These are phyloP conservation scores for Tolmerus cingulatus DNA, from an alignment of 2,888 invertebrate genomes.

Conservation along the genomic window DNA sequence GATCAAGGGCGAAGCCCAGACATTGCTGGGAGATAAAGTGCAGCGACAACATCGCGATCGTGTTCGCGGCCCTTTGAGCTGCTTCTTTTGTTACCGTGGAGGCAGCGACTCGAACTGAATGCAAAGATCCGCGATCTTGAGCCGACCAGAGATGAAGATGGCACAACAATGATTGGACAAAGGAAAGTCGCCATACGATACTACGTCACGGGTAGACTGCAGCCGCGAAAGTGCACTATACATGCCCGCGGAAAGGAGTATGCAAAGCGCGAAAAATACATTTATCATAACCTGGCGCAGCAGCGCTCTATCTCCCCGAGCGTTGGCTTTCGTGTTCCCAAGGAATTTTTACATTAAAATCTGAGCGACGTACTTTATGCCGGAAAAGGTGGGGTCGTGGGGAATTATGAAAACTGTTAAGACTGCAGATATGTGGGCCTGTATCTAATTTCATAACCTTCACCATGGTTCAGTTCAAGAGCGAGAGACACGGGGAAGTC, in stretches of 20 bases:
- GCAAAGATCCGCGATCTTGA: conserved; percentile 21
- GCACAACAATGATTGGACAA: neutral
- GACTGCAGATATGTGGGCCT: neutral
- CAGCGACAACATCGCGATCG: neutral
- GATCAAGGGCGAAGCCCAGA: neutral
- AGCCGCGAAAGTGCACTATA: neutral
- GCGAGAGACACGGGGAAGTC: neutral
- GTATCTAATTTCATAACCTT: conserved; percentile 8
- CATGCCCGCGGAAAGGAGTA: neutral
- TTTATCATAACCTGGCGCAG: neutral
- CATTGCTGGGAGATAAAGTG: neutral
- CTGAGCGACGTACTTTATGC: neutral
- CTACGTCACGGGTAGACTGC: neutral
- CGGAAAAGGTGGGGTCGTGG: conserved; percentile 7
- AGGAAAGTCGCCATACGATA: conserved; percentile 1
- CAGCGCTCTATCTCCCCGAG: neutral
- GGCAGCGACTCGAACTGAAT: neutral
- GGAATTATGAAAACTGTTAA: conserved; percentile 14
- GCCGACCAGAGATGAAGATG: neutral
- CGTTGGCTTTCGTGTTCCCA: neutral
- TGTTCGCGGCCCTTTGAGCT: conserved; percentile 17
- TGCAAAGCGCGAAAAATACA: neutral
- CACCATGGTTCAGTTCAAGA: neutral
- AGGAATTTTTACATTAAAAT: conserved; percentile 15
- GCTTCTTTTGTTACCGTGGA: neutral